Percentiles rank a stretch among this genome's conserved stretches.
Evolutionary conservation across 1,140 invertebrate genomes (phyloP).

Genomic region (Drosophila rhopaloa): DNA sequence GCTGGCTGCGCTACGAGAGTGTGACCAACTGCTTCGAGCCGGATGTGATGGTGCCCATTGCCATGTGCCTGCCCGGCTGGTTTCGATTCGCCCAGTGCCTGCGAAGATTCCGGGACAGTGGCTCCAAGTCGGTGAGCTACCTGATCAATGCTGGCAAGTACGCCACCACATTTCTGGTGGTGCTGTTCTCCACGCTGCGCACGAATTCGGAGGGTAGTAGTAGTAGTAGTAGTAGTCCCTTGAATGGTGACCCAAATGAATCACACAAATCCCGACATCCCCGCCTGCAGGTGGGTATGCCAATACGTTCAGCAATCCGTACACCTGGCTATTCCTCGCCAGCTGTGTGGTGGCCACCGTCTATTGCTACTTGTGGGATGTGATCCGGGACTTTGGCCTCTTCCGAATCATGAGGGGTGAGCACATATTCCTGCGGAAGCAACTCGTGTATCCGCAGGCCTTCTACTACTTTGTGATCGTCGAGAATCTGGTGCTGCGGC

Average conservation of each 20-base stretch:
- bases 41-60: constrained; percentile 85
- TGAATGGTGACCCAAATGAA: too few relatives aligned
- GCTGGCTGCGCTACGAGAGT: constrained; percentile 85
- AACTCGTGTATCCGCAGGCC: constrained; percentile 90
- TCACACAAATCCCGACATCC: not conserved
- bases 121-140: constrained; percentile 89
- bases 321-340: constrained; percentile 91
- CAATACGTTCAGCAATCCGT: constrained; percentile 89
- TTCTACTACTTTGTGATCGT: constrained; percentile 99
- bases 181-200: constrained; percentile 86
- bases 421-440: constrained; percentile 90
- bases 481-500: constrained; percentile 97
- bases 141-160: constrained; percentile 93
- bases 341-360: constrained; percentile 91
- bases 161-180: constrained; percentile 91
- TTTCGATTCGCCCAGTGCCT: constrained; percentile 95
- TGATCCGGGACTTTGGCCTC: constrained; percentile 98
- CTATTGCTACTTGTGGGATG: constrained; percentile 96
- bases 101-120: constrained; percentile 88
- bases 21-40: constrained; percentile 69
- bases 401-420: constrained; percentile 93
- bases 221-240: too few relatives aligned
- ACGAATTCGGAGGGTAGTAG: constrained; percentile 42
- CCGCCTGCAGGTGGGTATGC: constrained; percentile 86
- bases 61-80: constrained; percentile 93